These are phyloP conservation scores for Thymelicus acteon DNA, from an alignment of 2,888 invertebrate species.

Conservation along the genomic window DNA sequence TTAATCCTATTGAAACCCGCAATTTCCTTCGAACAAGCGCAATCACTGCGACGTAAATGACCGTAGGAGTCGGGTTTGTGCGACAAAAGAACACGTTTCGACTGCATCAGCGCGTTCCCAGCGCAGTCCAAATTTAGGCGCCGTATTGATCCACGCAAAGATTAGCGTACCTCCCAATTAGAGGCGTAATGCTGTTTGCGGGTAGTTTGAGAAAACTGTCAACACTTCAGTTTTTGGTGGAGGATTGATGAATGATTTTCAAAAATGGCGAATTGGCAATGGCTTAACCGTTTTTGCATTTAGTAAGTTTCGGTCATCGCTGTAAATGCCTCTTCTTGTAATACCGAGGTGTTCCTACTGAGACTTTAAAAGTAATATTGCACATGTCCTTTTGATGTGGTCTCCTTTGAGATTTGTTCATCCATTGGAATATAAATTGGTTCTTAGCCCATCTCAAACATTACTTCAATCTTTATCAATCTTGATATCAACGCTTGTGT, in stretches of 20 bases:
- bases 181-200: constrained; percentile 73
- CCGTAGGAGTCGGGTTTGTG: constrained; percentile 26
- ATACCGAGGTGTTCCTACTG: too few relatives aligned
- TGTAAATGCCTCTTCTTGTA: too few relatives aligned
- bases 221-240: not conserved
- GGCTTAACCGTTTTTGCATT: too few relatives aligned
- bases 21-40: constrained; percentile 32
- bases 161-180: constrained; percentile 71
- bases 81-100: constrained; percentile 33
- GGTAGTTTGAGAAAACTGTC: constrained; percentile 61
- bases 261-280: not conserved
- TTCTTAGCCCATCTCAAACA: too few relatives aligned
- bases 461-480: too few relatives aligned
- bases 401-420: too few relatives aligned
- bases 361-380: too few relatives aligned
- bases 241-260: not conserved
- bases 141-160: constrained; percentile 66
- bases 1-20: constrained; percentile 22
- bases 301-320: too few relatives aligned
- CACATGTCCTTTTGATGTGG: too few relatives aligned
- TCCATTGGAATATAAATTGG: too few relatives aligned
- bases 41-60: constrained; percentile 31
- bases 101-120: constrained; percentile 19
- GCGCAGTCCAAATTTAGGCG: constrained; percentile 23
- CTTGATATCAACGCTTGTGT: too few relatives aligned